Conservation (phyloP, 2,888 invertebrate genomes). For the Hartigia nigra region DNA sequence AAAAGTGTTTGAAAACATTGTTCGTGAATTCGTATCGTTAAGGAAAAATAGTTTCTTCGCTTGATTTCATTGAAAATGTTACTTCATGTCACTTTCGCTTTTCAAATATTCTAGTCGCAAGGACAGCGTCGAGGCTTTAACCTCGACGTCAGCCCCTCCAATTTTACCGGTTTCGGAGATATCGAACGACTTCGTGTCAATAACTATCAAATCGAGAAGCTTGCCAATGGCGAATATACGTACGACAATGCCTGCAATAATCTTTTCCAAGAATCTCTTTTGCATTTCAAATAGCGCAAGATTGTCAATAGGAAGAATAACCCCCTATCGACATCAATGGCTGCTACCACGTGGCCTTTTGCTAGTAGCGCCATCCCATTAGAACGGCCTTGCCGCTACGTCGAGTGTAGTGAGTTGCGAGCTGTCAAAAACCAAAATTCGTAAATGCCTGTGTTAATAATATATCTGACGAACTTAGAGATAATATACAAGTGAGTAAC, state of each 20-base stretch:
- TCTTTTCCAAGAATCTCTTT: conserved; percentile 49
- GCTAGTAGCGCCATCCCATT: neutral
- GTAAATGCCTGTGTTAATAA: neutral
- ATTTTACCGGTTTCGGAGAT: neutral
- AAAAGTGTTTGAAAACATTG: neutral
- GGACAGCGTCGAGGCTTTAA: neutral
- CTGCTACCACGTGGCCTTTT: neutral
- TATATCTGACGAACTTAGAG: neutral
- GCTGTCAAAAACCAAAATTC: neutral
- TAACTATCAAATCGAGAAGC: neutral
- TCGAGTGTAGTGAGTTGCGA: neutral
- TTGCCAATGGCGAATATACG: neutral
- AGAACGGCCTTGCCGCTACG: neutral
- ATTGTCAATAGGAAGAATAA: conserved; percentile 23
- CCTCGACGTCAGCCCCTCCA: neutral
- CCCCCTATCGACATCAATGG: neutral
- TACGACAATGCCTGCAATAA: neutral
- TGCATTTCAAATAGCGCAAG: conserved; percentile 55
- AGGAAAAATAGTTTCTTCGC: neutral
- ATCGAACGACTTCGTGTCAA: neutral
- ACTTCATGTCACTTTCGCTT: neutral
- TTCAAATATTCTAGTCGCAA: neutral
- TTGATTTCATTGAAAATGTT: neutral
- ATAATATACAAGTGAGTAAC: neutral
- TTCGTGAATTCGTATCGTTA: neutral